A percentile compares a stretch with the other conserved stretches of the same genome.
Conservation (phyloP, 2,797 vertebrate genomes). For the Labeo calbasu region DNA sequence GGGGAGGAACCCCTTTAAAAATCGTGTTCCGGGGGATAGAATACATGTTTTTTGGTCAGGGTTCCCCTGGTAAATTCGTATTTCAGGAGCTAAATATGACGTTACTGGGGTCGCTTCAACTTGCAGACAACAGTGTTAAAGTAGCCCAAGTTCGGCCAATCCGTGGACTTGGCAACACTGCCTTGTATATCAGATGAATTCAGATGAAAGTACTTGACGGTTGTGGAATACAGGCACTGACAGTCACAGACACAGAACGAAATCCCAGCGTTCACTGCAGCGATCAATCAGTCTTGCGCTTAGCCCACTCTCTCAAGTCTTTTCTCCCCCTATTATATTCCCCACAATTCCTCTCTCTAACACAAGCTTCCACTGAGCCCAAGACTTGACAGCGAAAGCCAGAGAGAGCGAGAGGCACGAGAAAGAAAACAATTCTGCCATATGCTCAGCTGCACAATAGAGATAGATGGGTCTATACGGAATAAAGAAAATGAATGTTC, state of each 20-base stretch:
- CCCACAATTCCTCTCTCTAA: constrained; percentile 22
- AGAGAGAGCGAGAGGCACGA: not conserved
- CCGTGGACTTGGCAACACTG: too few species aligned
- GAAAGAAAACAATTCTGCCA: constrained; percentile 10
- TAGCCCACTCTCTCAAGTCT: constrained; percentile 6
- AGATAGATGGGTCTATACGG: constrained; percentile 26
- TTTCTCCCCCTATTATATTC: not conserved
- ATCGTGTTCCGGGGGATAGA: too few species aligned
- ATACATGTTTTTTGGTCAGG: too few species aligned
- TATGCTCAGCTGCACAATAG: constrained; percentile 10
- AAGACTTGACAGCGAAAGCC: constrained; percentile 3
- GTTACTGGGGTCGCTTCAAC: too few species aligned
- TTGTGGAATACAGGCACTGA: not conserved
- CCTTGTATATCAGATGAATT: constrained; percentile 2
- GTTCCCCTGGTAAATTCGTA: too few species aligned
- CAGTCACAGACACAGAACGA: not conserved
- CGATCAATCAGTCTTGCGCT: constrained; percentile 4
- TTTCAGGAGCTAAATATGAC: too few species aligned
- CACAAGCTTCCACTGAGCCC: constrained; percentile 18
- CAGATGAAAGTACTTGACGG: constrained; percentile 11
- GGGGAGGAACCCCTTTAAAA: too few species aligned
- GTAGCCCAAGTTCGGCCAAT: too few species aligned
- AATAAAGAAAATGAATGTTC: constrained; percentile 22
- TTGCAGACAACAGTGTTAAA: too few species aligned
- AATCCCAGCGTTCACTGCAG: not conserved